Base-by-base conservation (phyloP, 2,113 vertebrate species). In the Gasterosteus aculeatus region DNA sequence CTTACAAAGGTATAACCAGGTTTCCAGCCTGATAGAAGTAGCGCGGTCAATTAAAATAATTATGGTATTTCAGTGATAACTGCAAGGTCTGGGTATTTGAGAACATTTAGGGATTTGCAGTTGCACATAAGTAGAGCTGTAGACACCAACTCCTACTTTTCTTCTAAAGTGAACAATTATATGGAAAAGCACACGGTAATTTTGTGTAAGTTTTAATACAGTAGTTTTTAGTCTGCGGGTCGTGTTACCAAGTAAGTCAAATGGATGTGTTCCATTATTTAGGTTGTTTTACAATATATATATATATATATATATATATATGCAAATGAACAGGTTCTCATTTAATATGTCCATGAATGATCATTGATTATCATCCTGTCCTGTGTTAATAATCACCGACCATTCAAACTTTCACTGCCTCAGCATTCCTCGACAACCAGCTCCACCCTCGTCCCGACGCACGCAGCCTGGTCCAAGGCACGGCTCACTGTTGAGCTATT, bases 51-150 rank as follows among this genome's bases (percentile, higher is more conserved):
- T 87, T 90, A 88, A 88, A 88, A 90, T 89, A 89, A 92, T 92
- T 90, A 93, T 75, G 90, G 89, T 83, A 89, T 88, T 88, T 82
- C 84, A 91, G 86, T 90, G 83, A 89, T 89, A 90, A 88, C 82
- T 92, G 91, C 83, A 86, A 83, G 84, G 87, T 90, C 80, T 85
- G 83, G 79, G 80, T 81, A 69, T 88, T 86, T 87, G 75, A 56
- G 78, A 88, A 88, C 78, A 88, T 87, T 92, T 85, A 83, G 75
- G 83, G 91, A 91, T 92, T 91, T 90, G 87, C 89, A 87, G 83
- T 88, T 88, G 77, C 77, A 70, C 81, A 84, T 91, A 89, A 91
- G 91, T 90, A 86, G 73, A 88, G 81, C 85, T 85, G 71, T 84
- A 67, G 87, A 89, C 81, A 85, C 84, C 84, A 85, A 84, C 85